phyloP scores from a whole-genome alignment of 2,797 vertebrate species.

The Pseudomugil tenellus region DNA sequence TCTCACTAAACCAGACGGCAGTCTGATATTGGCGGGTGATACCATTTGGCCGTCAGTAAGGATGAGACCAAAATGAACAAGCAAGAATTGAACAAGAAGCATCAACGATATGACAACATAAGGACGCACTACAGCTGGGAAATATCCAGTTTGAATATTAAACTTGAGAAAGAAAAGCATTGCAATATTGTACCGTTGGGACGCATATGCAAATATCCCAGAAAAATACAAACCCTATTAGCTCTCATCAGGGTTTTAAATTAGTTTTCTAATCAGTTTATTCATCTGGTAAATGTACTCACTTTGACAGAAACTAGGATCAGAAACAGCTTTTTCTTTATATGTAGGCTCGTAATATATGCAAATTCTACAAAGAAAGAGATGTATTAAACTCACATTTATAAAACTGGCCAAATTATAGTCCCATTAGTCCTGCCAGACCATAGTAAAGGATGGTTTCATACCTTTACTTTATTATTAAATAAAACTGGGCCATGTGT shows the following conservation, averaged over 20 bases:
- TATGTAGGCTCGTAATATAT: background rate
- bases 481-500: background rate
- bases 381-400: too few relatives aligned
- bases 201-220: background rate
- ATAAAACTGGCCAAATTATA: too few relatives aligned
- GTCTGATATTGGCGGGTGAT: constrained; percentile 47
- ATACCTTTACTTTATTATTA: background rate
- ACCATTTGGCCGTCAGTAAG: constrained; percentile 36
- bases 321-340: background rate
- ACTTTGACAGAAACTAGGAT: constrained; percentile 1
- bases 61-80: constrained; percentile 22
- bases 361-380: background rate
- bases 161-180: constrained; percentile 19
- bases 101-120: constrained; percentile 15
- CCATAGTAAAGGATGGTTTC: background rate
- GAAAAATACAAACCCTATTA: background rate
- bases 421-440: too few relatives aligned
- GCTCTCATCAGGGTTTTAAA: background rate
- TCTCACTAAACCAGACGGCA: constrained; percentile 41
- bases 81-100: constrained; percentile 43
- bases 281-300: background rate
- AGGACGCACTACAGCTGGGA: constrained; percentile 26
- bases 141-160: constrained; percentile 33
- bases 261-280: background rate
- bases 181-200: background rate